Base-by-base conservation (phyloP, 2,888 invertebrate species). In the Caenorhabditis auriculariae region DNA sequence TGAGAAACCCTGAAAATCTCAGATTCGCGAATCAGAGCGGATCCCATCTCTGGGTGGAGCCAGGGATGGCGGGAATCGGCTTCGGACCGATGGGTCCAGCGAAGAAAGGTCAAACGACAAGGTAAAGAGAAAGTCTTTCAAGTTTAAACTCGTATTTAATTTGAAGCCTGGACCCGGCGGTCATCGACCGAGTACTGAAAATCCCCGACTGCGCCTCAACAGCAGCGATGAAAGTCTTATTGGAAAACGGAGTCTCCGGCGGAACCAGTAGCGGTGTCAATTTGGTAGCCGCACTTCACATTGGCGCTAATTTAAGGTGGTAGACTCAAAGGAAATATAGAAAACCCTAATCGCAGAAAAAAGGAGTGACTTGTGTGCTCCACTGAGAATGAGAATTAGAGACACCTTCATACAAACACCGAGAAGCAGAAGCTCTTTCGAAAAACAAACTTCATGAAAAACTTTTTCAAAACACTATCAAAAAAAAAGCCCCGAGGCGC, bases 171-270 rank as follows among this genome's bases (percentile, higher is more conserved):
- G 68, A 69, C 32, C 54, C 61, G 1, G 64, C 58, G 4, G 74
- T 72, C 9, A 71, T 76, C 37, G 76, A 76, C 51, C 57, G 72
- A 12, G 72, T 69, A 1, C 27, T 76, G 23, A 76, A 76, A 54
- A 55, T 76, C 3, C 76, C 76, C 4, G 76, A 76, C 35, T 46
- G 76, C 12, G 76, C 76, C 9, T 73, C 72, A 7, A 74, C 74
- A 0, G 76, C 76, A 1, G 75, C 69, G 0, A 76, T 76, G 76
- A 60, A 58, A 35, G 71, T 74, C 12, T 47, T 52, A 0, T 26
- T 35, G 9, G 54, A 62, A 3, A 6, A 63, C 23, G 67, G 66
- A 21, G 54, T 70, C 4, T n/a, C 42, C 9, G 70, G 70, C 9
- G 70, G 70, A 0, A 72, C 76, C 3, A 67, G 66, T 38, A 67